These are phyloP conservation scores for Coelopa frigida DNA, from an alignment of 1,140 invertebrate species.

Conservation along the genomic window DNA sequence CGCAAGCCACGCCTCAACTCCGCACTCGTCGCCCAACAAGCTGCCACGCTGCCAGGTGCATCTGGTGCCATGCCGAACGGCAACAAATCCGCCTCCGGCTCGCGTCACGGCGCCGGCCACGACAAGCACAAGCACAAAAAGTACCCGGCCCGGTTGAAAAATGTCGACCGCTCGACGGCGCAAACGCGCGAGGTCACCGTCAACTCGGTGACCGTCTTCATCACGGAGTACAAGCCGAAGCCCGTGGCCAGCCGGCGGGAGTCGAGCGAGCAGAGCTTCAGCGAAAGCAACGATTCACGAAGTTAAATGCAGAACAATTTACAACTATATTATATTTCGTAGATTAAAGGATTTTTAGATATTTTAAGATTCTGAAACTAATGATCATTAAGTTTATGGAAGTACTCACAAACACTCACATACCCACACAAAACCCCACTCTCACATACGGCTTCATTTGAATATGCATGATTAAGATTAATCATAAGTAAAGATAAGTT, in stretches of 20 bases:
- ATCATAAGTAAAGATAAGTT: not conserved
- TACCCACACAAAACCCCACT: too few relatives aligned
- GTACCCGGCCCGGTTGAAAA: slow-evolving; percentile 75
- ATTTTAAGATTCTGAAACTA: too few relatives aligned
- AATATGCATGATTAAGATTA: not conserved
- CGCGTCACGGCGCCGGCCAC: slow-evolving; percentile 54
- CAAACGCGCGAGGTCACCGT: slow-evolving; percentile 91
- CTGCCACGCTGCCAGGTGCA: slow-evolving; percentile 50
- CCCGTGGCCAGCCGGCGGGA: slow-evolving; percentile 41
- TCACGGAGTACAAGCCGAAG: slow-evolving; percentile 94
- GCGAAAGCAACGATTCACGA: slow-evolving; percentile 44
- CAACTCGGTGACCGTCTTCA: slow-evolving; percentile 91
- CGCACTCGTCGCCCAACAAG: slow-evolving; percentile 88
- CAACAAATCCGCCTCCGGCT: slow-evolving; percentile 59
- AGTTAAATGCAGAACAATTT: too few relatives aligned
- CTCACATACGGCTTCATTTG: too few relatives aligned
- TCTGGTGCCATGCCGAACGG: slow-evolving; percentile 39
- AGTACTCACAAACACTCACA: too few relatives aligned
- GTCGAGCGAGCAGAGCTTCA: slow-evolving; percentile 45
- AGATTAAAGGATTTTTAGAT: too few relatives aligned
- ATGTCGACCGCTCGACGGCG: slow-evolving; percentile 56
- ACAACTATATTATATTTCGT: too few relatives aligned
- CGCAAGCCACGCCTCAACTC: slow-evolving; percentile 91
- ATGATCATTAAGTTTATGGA: too few relatives aligned
- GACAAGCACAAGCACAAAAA: slow-evolving; percentile 53